Base-by-base conservation (phyloP, 2,797 vertebrate genomes). In the Lepus oiostolus region DNA sequence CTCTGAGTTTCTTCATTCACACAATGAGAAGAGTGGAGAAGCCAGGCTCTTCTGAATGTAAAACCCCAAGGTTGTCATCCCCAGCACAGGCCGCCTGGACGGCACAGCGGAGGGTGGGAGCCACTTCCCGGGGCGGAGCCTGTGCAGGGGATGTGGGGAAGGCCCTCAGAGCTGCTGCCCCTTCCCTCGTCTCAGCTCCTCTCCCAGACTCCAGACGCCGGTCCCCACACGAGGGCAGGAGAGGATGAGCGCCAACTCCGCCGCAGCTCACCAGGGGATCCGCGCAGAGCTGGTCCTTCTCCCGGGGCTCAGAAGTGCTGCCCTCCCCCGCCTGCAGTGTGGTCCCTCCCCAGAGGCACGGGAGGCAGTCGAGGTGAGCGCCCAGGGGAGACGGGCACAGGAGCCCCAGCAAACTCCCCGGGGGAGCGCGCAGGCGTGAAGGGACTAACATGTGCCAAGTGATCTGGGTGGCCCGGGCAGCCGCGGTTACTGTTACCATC, bases 1-100 rank as follows among this genome's bases (percentile, higher is more conserved):
- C 94, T 96, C 90, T 85, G 93, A 9, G 10, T 42, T 71, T 88
- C 58, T 67, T 94, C 38, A n/a, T 72, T 82, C 28, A 24, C 67
- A 72, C 91, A 92, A 74, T 3, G 47, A 90, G 50, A 65, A 26
- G 26, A 2, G 24, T 82, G 22, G 52, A 81, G 63, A 77, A 30
- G 7, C 5, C 32, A 35, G 63, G 0, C 60, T 90, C 19, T 83
- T 24, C 28, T 4, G 30, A 38, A 75, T 72, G 16, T 50, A 87
- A 68, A 82, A 72, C 30, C 42, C 26, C 63, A 3, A 2, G 13
- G 7, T 42, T 60, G 5, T 11, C 58, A 0, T 54, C 32, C 24
- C 72, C 79, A 12, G 3, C 2, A 60, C 16, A 11, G 13, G 47
- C 54, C 60, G 11, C 38, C 9, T 14, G 2, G 0, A 4, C 10